phyloP scores from a whole-genome alignment of 2,888 invertebrate genomes.

The Heliconius aoede region DNA sequence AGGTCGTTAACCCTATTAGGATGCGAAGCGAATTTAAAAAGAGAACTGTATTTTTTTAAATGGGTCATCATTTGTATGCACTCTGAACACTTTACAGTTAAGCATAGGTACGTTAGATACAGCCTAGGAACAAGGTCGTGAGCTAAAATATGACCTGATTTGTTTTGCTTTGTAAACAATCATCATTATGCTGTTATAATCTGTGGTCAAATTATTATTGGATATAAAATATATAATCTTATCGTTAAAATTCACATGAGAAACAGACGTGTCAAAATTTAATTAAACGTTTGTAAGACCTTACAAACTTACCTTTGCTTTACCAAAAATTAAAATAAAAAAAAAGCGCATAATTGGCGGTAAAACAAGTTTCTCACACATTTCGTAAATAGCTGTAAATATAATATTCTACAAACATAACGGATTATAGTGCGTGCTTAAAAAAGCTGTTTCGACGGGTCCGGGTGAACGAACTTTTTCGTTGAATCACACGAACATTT shows the following conservation, averaged over 20 bases:
- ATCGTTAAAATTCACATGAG: background rate
- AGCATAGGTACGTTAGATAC: conserved; percentile 29
- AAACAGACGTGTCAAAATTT: background rate
- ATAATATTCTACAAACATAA: conserved; percentile 53
- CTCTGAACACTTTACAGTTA: conserved; percentile 36
- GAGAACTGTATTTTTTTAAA: conserved; percentile 63
- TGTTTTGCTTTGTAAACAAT: conserved; percentile 20
- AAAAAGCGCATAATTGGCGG: conserved; percentile 27
- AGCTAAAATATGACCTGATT: conserved; percentile 32
- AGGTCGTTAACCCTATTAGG: conserved; percentile 46
- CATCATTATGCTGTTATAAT: background rate
- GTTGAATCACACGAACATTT: conserved; percentile 52
- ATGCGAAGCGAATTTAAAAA: conserved; percentile 75
- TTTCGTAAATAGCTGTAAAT: conserved; percentile 47
- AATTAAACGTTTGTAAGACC: conserved; percentile 3
- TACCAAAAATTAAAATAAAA: conserved; percentile 8
- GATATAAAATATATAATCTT: background rate
- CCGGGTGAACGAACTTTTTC: conserved; percentile 66
- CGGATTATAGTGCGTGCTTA: conserved; percentile 51
- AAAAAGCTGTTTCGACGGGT: conserved; percentile 58
- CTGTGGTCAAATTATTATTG: background rate
- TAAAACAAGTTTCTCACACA: conserved; percentile 39
- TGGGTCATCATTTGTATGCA: conserved; percentile 66
- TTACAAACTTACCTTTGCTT: too few species aligned
- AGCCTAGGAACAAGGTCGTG: conserved; percentile 38